phyloP scores from a whole-genome alignment of 2,797 vertebrate species.

The Orientallactaga sibirica region DNA sequence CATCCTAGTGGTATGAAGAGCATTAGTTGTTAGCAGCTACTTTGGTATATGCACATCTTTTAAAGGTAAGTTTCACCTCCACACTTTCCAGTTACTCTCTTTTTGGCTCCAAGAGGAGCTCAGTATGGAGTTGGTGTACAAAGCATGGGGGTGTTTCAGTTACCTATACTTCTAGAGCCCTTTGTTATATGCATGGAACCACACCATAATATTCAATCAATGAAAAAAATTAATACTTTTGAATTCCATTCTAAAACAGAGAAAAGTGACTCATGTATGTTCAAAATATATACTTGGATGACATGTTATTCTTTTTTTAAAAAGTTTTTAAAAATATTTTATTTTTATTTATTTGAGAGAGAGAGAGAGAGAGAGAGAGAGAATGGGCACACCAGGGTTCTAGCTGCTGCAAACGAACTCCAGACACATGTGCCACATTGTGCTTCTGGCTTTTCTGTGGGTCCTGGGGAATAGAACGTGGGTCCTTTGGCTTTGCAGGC shows the following conservation, averaged over 20 bases:
- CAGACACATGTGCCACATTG: no score
- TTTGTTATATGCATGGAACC: not conserved
- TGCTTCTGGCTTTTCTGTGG: no score
- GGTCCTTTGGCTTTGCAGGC: no score
- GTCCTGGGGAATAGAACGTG: no score
- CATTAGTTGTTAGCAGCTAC: conserved; percentile 18
- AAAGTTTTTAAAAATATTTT: no score
- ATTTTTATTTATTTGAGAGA: no score
- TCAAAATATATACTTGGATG: not conserved
- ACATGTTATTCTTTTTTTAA: not conserved
- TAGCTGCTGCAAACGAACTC: no score
- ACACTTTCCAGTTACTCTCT: not conserved
- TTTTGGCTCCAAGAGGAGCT: conserved; percentile 7
- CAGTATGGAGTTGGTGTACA: not conserved
- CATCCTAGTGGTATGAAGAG: not conserved
- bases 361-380: no score
- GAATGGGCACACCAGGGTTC: no score
- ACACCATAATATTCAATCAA: not conserved
- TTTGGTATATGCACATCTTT: conserved; percentile 18
- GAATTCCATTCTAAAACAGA: conserved; percentile 15
- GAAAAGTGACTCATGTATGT: not conserved
- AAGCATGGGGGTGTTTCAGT: not conserved
- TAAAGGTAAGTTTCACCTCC: conserved; percentile 34
- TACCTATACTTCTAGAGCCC: not conserved
- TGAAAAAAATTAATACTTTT: not conserved